A percentile compares a stretch with the other conserved stretches of the same genome.
phyloP scores from a whole-genome alignment of 2,888 invertebrate species.

The Drosophila dives region DNA sequence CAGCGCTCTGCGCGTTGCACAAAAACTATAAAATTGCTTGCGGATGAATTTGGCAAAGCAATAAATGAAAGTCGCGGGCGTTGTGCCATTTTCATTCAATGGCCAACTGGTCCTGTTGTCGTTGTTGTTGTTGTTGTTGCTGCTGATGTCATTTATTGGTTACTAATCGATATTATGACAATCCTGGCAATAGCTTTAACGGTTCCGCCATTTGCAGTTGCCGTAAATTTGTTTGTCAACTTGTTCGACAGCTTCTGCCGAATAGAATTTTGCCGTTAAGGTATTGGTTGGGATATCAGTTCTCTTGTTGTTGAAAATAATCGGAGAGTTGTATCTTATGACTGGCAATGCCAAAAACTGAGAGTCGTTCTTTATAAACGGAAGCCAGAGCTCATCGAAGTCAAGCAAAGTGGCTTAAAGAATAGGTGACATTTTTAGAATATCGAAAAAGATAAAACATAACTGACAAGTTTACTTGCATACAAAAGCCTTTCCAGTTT shows the following conservation, averaged over 20 bases:
- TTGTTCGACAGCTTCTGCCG: slow-evolving; percentile 55
- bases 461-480: slow-evolving; percentile 65
- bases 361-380: slow-evolving; percentile 61
- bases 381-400: slow-evolving; percentile 66
- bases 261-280: slow-evolving; percentile 23
- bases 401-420: slow-evolving; percentile 56
- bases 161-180: slow-evolving; percentile 79
- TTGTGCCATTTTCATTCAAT: slow-evolving; percentile 52
- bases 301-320: slow-evolving; percentile 1
- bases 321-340: too few relatives aligned
- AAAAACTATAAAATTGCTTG: slow-evolving; percentile 32
- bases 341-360: slow-evolving; percentile 53
- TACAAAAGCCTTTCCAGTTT: slow-evolving; percentile 60
- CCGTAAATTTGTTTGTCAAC: slow-evolving; percentile 80
- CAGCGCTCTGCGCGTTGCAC: slow-evolving; percentile 22
- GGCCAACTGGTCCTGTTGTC: slow-evolving; percentile 5
- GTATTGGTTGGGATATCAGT: slow-evolving; percentile 16
- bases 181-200: slow-evolving; percentile 67
- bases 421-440: slow-evolving; percentile 71
- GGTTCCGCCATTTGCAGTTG: slow-evolving; percentile 56
- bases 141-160: slow-evolving; percentile 56
- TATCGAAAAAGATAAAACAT: slow-evolving; percentile 49
- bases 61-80: slow-evolving; percentile 72
- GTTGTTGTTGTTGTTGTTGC: slow-evolving; percentile 24
- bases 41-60: slow-evolving; percentile 35